Base-by-base conservation (phyloP, 2,113 vertebrate species). In the Malurus cyaneus region DNA sequence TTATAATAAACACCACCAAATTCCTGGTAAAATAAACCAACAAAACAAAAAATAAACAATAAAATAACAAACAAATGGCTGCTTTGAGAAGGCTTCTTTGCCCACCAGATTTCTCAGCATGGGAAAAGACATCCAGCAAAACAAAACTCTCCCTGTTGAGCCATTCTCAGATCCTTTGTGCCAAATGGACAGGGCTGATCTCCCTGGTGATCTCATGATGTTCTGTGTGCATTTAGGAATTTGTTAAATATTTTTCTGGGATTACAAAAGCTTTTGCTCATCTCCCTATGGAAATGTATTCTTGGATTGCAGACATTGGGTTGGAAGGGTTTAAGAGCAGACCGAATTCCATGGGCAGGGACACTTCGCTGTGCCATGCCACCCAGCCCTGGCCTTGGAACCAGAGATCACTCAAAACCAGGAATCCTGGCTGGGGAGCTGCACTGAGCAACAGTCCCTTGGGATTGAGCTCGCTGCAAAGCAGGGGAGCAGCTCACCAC, bases 361-460 rank as follows among this genome's bases (percentile, higher is more conserved):
- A 44, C 67, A 46, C 41, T 25, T n/a, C 19, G 46, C 29, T 67
- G 7, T 29, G 69, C 61, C 47, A 76, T 41, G 20, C n/a, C 0
- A 32, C 1, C 52, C 69, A 80, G 4, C n/a, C 3, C 3, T 4
- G 28, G 23, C 39, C 54, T 56, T 31, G 70, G 70, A 86, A 83
- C 39, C 92, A 83, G 60, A 79, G 66, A 72, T 41, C 36, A 12
- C 14, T 9, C 5, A 10, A 70, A 90, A 34, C 1, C 14, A 39
- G 59, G 46, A 60, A 69, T 25, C 26, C 82, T 47, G 39, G 32
- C 10, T 46, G 74, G 47, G 32, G 53, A 60, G 29, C 5, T 3
- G 13, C 41, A 62, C 86, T 71, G 80, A 94, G 94, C 18, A 93
- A 80, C 82, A 94, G 95, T 83, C 92, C 88, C 90, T 96, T 90